These are phyloP conservation scores for Microtus ochrogaster DNA, from an alignment of 2,113 vertebrate species.

Conservation along the genomic window DNA sequence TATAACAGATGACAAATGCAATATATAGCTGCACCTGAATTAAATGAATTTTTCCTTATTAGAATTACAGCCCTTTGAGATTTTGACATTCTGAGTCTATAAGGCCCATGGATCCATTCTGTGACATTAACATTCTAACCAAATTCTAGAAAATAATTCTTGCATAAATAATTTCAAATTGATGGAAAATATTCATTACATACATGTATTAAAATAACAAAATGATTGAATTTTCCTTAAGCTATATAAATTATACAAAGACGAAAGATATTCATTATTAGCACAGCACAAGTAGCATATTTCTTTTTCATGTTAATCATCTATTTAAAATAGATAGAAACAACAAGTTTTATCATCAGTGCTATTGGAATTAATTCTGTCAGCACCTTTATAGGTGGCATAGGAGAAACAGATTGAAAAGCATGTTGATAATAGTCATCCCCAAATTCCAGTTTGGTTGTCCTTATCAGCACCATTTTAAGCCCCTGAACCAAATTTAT, in stretches of 20 bases:
- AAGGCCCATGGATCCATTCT: slow-evolving; percentile 32
- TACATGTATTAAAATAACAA: not conserved
- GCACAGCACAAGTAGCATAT: not conserved
- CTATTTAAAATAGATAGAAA: slow-evolving; percentile 17
- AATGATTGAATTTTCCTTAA: slow-evolving; percentile 9
- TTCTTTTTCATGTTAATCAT: slow-evolving; percentile 19
- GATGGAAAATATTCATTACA: slow-evolving; percentile 10
- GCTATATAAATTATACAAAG: not conserved
- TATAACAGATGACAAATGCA: slow-evolving; percentile 82
- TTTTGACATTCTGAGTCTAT: slow-evolving; percentile 60
- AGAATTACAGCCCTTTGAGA: slow-evolving; percentile 65
- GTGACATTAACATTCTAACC: slow-evolving; percentile 24
- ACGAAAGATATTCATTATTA: not conserved
- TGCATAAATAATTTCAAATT: slow-evolving; percentile 29
- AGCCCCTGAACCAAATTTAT: slow-evolving; percentile 26
- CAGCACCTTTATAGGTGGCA: slow-evolving; percentile 52
- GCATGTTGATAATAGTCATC: slow-evolving; percentile 48
- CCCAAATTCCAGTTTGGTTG: slow-evolving; percentile 42
- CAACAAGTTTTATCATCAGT: not conserved
- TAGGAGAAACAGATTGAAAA: slow-evolving; percentile 64
- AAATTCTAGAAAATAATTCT: slow-evolving; percentile 27
- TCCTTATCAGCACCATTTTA: slow-evolving; percentile 47
- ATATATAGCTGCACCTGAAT: slow-evolving; percentile 78
- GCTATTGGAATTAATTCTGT: slow-evolving; percentile 54
- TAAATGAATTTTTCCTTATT: slow-evolving; percentile 77